phyloP scores from a whole-genome alignment of 1,140 invertebrate species.

The Pseudoatta argentina region DNA sequence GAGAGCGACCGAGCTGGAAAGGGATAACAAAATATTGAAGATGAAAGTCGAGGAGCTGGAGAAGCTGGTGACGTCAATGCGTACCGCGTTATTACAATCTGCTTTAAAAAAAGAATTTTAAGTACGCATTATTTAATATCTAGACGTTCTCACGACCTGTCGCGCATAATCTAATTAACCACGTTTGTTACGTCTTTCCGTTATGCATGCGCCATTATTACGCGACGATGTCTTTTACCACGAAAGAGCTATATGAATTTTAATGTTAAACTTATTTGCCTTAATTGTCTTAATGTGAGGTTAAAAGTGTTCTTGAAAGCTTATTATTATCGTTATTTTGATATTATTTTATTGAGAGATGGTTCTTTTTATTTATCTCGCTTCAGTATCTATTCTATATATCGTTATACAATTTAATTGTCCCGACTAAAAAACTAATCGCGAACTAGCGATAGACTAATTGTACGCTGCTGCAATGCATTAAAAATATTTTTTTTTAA shows the following conservation, averaged over 20 bases:
- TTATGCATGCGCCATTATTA: slow-evolving; percentile 33
- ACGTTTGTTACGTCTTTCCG: neutral
- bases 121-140: slow-evolving; percentile 48
- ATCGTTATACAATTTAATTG: slow-evolving; percentile 40
- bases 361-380: neutral
- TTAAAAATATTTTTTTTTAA: slow-evolving; percentile 1
- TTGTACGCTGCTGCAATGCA: slow-evolving; percentile 20
- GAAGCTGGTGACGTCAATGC: slow-evolving; percentile 85
- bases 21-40: slow-evolving; percentile 84
- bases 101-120: slow-evolving; percentile 80
- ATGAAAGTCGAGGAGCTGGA: slow-evolving; percentile 86
- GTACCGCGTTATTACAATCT: slow-evolving; percentile 83
- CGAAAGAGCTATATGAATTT: neutral
- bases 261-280: slow-evolving; percentile 23
- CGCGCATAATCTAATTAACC: slow-evolving; percentile 32
- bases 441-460: slow-evolving; percentile 28
- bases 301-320: neutral
- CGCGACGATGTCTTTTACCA: slow-evolving; percentile 1
- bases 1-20: slow-evolving; percentile 82
- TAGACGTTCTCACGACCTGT: slow-evolving; percentile 29
- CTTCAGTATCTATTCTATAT: slow-evolving; percentile 9
- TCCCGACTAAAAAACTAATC: slow-evolving; percentile 3
- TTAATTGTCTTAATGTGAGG: slow-evolving; percentile 2
- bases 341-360: slow-evolving; percentile 24
- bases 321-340: slow-evolving; percentile 42